Conservation (phyloP, 2,888 invertebrate species). For the Callosobruchus maculatus region DNA sequence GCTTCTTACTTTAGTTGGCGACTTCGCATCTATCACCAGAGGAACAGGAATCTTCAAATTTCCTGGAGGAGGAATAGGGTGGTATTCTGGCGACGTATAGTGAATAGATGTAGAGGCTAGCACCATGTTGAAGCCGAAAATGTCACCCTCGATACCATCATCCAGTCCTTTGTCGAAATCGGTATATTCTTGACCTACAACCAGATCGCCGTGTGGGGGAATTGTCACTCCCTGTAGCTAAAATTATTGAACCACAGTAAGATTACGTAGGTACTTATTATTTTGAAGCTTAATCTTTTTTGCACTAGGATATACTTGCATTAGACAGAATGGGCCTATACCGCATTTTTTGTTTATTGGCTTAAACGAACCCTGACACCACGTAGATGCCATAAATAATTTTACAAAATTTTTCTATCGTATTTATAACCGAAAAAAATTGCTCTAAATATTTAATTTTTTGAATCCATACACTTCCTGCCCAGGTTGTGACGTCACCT, state of each 20-base stretch:
- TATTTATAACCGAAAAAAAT: too few relatives aligned
- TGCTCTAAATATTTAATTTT: too few relatives aligned
- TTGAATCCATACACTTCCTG: too few relatives aligned
- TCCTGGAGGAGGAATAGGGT: not conserved
- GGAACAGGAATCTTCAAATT: not conserved
- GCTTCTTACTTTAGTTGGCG: not conserved
- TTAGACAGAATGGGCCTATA: too few relatives aligned
- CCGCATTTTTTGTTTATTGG: too few relatives aligned
- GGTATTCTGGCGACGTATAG: not conserved
- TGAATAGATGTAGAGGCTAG: constrained; percentile 50
- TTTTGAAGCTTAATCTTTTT: too few relatives aligned
- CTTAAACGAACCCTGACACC: too few relatives aligned
- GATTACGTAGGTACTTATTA: not conserved
- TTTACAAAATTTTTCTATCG: too few relatives aligned
- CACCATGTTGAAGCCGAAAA: constrained; percentile 65
- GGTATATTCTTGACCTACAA: constrained; percentile 68
- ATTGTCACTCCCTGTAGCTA: constrained; percentile 57
- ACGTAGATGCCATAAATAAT: too few relatives aligned
- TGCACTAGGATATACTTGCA: too few relatives aligned
- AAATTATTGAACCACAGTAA: constrained; percentile 34
- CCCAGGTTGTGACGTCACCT: too few relatives aligned
- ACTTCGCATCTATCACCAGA: not conserved
- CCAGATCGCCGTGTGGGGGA: constrained; percentile 60
- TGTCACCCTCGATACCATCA: constrained; percentile 66
- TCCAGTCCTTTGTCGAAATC: constrained; percentile 61